These are phyloP conservation scores for Ptychochromis oligacanthus DNA, from an alignment of 2,113 vertebrate genomes.

Conservation along the genomic window DNA sequence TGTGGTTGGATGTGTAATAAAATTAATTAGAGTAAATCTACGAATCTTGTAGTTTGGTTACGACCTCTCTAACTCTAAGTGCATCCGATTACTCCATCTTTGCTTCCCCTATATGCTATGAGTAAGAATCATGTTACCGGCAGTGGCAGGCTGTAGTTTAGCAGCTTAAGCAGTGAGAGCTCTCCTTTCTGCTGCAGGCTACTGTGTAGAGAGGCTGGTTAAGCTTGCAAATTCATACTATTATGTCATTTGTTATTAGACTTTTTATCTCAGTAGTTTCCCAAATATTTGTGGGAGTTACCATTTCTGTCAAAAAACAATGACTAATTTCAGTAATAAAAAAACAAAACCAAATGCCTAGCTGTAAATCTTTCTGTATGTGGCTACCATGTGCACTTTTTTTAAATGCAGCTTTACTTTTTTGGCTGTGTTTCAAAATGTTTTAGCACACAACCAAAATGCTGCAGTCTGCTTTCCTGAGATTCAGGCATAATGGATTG, in stretches of 20 bases:
- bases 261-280: not conserved
- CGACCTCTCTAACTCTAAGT: conserved; percentile 41
- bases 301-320: not conserved
- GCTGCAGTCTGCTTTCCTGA: conserved; percentile 29
- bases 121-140: conserved; percentile 51
- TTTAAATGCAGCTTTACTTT: not conserved
- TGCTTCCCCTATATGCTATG: conserved; percentile 36
- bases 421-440: conserved; percentile 12
- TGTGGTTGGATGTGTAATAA: conserved; percentile 5
- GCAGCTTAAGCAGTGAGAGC: conserved; percentile 35
- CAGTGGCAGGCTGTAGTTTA: conserved; percentile 29
- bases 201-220: conserved; percentile 28
- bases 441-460: not conserved
- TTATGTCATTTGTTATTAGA: conserved; percentile 20
- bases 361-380: not conserved
- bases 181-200: conserved; percentile 61
- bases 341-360: not conserved
- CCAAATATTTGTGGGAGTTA: not conserved
- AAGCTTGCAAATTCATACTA: conserved; percentile 48
- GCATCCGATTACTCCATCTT: conserved; percentile 36
- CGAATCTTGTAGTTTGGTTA: conserved; percentile 26
- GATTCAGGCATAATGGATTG: conserved; percentile 26
- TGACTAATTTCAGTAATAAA: not conserved
- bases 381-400: not conserved
- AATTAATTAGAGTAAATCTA: conserved; percentile 32